Conservation (phyloP, 2,113 vertebrate genomes). For the Crotalus horridus region DNA sequence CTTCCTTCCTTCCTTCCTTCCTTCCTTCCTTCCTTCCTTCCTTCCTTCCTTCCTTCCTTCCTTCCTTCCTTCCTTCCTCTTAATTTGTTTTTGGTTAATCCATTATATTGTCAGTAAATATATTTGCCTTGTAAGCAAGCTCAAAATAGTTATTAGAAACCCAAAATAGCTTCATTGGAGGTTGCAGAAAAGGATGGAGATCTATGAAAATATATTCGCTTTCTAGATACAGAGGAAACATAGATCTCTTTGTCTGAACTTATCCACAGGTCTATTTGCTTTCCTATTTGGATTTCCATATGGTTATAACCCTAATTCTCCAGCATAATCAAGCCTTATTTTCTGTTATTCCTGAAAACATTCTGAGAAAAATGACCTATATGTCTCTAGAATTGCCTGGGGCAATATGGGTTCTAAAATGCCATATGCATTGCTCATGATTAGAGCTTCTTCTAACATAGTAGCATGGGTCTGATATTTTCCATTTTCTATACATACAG, state of each 20-base stretch:
- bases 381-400: not conserved
- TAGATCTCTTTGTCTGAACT: not conserved
- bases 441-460: not conserved
- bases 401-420: not conserved
- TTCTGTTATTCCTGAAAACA: not conserved
- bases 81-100: not conserved
- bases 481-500: not conserved
- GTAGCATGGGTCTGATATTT: not conserved
- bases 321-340: not conserved
- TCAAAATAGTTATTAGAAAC: not conserved
- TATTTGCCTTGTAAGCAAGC: not conserved
- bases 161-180: not conserved
- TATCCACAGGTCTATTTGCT: not conserved
- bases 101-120: not conserved
- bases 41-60: not conserved
- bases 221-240: not conserved
- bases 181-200: not conserved
- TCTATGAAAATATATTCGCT: not conserved
- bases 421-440: not conserved
- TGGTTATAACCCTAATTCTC: not conserved
- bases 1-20: not conserved
- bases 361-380: not conserved
- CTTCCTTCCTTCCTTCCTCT: not conserved
- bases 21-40: not conserved
- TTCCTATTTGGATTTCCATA: not conserved